Base-by-base conservation (phyloP, 1,140 invertebrate genomes). In the Nylanderia fulva region DNA sequence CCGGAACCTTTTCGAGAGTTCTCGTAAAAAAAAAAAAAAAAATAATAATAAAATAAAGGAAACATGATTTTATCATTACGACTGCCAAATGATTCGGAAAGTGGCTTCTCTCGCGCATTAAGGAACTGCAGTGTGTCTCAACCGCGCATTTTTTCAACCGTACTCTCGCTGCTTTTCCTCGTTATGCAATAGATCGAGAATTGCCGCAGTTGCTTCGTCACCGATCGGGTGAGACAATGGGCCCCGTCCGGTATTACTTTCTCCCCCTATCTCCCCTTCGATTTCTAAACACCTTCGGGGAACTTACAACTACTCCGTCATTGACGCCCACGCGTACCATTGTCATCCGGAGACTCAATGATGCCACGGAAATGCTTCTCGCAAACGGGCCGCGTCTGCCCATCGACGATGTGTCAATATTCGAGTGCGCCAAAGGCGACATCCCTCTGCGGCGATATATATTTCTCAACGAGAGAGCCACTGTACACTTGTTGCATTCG, bases 221-320 rank as follows among this genome's bases (percentile, higher is more conserved):
- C 63, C 66, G 58, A 75, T 75, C 85, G 64, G 4, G 29, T 71
- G 75, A 90, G 79, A 90, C 88, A 90, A 90, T 90, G 45, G 87
- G 36, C 24, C 64, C 48, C 86, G 84, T 89, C 84, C 77, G 63
- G 39, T 75, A 63, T 18, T 48, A 42, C 74, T 86, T 79, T 85
- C 85, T 82, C 75, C n/a, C 88, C 86, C 45, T 48, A 48, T 48
- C 13, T 48, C 77, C 63, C 52, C 82, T 90, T 87, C 60, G 76
- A 89, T 90, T 90, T 89, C 87, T 89, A 90, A 90, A 89, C 88
- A 87, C 83, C 85, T 87, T 75, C 74, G 63, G 75, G 56, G 83
- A 90, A 85, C n/a, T n/a, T n/a, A n/a, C 88, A 85, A 87, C 74
- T 76, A 64, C 85, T 77, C 48, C 71, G 58, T 83, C 85, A 60